Base-by-base conservation (phyloP, 2,113 vertebrate genomes). In the Ellobius talpinus region DNA sequence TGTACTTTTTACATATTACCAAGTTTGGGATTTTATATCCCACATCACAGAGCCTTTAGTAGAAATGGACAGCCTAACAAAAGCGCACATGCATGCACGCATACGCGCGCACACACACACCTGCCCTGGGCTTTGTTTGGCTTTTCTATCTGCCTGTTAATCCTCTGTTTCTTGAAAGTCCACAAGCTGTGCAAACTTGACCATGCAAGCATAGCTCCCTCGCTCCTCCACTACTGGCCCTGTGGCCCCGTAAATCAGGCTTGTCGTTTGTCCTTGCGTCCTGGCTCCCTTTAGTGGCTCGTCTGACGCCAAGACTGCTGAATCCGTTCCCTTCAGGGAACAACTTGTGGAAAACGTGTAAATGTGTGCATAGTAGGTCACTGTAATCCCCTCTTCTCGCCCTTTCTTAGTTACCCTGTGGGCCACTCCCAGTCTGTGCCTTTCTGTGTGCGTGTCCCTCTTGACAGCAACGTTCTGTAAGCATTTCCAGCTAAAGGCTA, bases 401-500 rank as follows among this genome's bases (percentile, higher is more conserved):
- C 66, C 68, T 58, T 84, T 84, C 68, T 87, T 70, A 36, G 70
- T 84, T 92, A 58, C 50, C 13, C 58, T 14, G n/a, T 94, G 39
- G 26, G 72, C 33, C 3, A 8, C 11, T 76, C 70, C 87, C 39
- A 47, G 10, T 39, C 78, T 88, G 17, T 87, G 14, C 45, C 39
- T 61, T 82, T 42, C 3, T 65, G 1, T 63, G 23, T 39, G 7
- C 1, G 8, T 26, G 92, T 86, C 47, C 81, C 42, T 55, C 77
- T 93, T 3, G 1, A 94, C 65, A 93, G 52, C 45, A 90, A 17
- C 65, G 33, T 26, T 42, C 55, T 63, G 24, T 42, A 29, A 52
- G 50, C 50, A 63, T 29, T 65, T 65, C 31, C 82, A 45, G 74
- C 81, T 70, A 94, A 94, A 96, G 76, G 45, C 89, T 76, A 76